Base-by-base conservation (phyloP, 2,888 invertebrate species). In the Archaeoteleia sp. region DNA sequence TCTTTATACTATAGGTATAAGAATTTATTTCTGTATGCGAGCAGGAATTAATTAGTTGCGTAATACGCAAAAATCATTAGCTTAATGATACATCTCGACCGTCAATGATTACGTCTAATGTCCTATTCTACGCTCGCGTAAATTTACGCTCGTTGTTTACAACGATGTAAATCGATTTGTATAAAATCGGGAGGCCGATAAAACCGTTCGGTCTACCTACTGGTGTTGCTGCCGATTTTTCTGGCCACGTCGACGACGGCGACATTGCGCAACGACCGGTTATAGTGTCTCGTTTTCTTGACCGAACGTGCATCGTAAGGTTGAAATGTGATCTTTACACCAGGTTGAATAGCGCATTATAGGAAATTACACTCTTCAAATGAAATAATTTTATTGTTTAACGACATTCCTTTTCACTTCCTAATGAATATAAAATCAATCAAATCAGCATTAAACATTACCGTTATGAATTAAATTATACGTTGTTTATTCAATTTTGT, bases 221-320 rank as follows among this genome's bases (percentile, higher is more conserved):
- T 7, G 43, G 5, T 46, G 10, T 48, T 25, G 8, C 17, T 37
- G 35, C 8, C 4, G n/a, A 54, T 62, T 62, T 54, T 42, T 62
- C 34, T 42, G 15, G 10, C 7, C 23, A 3, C 42, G n/a, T 8
- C 14, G 8, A 12, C 13, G 27, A 15, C 15, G 37, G 4, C 7
- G 20, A n/a, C n/a, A n/a, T 73, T 71, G 58, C 71, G 67, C 67
- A 73, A 74, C 61, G 65, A 71, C 68, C 71, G 73, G 69, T 71
- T 73, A 53, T 62, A 61, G 65, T 67, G 63, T 62, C 66, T 61
- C 10, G 29, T n/a, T 17, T 13, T 20, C 37, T 23, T 10, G 7
- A 17, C 4, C 8, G 23, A 5, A 23, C 23, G 23, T 23, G 7
- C 23, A 23, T 23, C 23, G 23, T 23, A 7, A 3, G 23, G 7